A percentile compares a stretch with the other conserved stretches of the same genome.
Evolutionary conservation across 1,140 invertebrate genomes (phyloP).

Genomic region (Atopsyche davidsoni): DNA sequence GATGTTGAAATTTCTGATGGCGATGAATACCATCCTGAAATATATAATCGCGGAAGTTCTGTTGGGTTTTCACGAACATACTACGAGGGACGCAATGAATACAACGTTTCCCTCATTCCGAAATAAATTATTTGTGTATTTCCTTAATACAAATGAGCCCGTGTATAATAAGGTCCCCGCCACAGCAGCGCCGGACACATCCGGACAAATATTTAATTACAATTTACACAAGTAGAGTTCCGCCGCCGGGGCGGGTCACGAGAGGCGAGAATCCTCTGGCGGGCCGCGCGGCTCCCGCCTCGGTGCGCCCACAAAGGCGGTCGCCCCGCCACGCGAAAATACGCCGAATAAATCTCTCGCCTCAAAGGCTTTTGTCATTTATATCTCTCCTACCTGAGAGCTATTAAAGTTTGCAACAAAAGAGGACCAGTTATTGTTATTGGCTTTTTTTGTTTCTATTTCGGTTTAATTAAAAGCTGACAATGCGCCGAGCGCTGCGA

Average conservation of each 20-base stretch:
- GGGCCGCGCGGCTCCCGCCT: neutral
- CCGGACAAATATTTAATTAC: conserved; percentile 24
- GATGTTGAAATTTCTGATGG: too few species aligned
- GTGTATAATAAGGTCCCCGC: neutral
- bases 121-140: too few species aligned
- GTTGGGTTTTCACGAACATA: too few species aligned
- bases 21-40: too few species aligned
- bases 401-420: conserved; percentile 7
- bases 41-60: too few species aligned
- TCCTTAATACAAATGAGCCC: too few species aligned
- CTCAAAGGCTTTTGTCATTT: conserved; percentile 11
- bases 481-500: too few species aligned
- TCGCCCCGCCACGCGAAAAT: conserved; percentile 2
- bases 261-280: too few species aligned
- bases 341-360: conserved; percentile 2
- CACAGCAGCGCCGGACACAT: neutral
- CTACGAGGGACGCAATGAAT: too few species aligned
- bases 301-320: neutral
- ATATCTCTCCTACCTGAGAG: conserved; percentile 3
- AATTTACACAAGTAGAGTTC: conserved; percentile 19
- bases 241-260: neutral
- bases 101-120: too few species aligned
- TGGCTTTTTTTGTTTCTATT: neutral
- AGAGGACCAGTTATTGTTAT: neutral
- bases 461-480: neutral